Evolutionary conservation across 2,888 invertebrate species (phyloP).

Genomic region (Nephrotoma guestfalica): DNA sequence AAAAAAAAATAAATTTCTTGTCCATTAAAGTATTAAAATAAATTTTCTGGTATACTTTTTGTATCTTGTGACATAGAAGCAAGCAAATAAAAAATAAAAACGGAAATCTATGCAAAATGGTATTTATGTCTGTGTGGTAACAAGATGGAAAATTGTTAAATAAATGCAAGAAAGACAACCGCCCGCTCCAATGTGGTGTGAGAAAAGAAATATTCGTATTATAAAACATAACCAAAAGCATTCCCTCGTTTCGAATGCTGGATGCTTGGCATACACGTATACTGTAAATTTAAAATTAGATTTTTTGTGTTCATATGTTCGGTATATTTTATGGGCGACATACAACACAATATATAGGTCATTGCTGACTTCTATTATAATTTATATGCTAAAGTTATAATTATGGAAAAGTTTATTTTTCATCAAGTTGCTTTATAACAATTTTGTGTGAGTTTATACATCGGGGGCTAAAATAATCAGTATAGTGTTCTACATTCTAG

Average conservation of each 20-base stretch:
- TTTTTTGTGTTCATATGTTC: neutral
- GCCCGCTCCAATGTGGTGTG: neutral
- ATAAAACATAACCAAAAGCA: neutral
- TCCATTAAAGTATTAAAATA: neutral
- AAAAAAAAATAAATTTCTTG: neutral
- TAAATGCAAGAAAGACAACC: neutral
- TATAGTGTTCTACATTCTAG: too few species aligned
- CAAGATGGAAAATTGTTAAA: neutral
- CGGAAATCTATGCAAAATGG: neutral
- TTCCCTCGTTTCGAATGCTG: too few species aligned
- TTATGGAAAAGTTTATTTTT: too few species aligned
- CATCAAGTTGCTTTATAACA: too few species aligned
- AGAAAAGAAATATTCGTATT: neutral
- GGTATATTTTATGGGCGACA: neutral
- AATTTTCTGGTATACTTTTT: neutral
- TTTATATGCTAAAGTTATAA: too few species aligned
- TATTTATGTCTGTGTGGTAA: neutral
- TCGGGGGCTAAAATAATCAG: too few species aligned
- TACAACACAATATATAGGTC: neutral
- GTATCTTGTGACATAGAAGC: neutral
- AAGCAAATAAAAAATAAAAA: neutral
- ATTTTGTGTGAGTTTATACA: too few species aligned
- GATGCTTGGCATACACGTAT: neutral
- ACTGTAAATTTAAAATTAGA: neutral
- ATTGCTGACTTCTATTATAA: neutral